Evolutionary conservation across 1,140 invertebrate genomes (phyloP).

Genomic region (Lucilia cuprina): DNA sequence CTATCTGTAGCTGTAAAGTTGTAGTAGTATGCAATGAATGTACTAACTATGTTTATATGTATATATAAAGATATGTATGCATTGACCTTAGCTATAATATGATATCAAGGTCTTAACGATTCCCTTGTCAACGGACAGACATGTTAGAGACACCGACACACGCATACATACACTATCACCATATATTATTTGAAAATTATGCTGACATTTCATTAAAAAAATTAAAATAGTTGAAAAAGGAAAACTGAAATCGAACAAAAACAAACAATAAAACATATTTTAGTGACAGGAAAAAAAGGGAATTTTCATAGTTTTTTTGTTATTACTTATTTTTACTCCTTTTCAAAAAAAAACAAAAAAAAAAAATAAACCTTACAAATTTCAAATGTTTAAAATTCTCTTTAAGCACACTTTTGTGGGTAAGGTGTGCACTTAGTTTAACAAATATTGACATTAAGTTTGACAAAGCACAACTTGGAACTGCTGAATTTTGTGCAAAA

Average conservation of each 20-base stretch:
- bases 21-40: neutral
- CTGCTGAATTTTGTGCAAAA: too few relatives aligned
- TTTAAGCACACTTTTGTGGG: too few relatives aligned
- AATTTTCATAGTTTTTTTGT: neutral
- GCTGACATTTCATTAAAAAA: constrained; percentile 1
- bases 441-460: too few relatives aligned
- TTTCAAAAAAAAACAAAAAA: neutral
- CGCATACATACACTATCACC: neutral
- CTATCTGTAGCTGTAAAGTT: too few relatives aligned
- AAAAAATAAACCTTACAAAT: neutral
- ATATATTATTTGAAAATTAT: constrained; percentile 5
- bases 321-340: too few relatives aligned
- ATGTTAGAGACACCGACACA: neutral
- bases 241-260: neutral
- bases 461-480: too few relatives aligned
- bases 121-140: constrained; percentile 1
- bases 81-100: constrained; percentile 38
- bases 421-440: too few relatives aligned
- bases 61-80: constrained; percentile 19
- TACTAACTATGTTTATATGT: neutral
- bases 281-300: neutral
- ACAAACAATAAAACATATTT: neutral
- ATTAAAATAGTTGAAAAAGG: neutral
- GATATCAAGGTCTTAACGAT: constrained; percentile 36
- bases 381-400: neutral